These are phyloP conservation scores for Echiichthys vipera DNA, from an alignment of 2,797 vertebrate species.

Conservation along the genomic window DNA sequence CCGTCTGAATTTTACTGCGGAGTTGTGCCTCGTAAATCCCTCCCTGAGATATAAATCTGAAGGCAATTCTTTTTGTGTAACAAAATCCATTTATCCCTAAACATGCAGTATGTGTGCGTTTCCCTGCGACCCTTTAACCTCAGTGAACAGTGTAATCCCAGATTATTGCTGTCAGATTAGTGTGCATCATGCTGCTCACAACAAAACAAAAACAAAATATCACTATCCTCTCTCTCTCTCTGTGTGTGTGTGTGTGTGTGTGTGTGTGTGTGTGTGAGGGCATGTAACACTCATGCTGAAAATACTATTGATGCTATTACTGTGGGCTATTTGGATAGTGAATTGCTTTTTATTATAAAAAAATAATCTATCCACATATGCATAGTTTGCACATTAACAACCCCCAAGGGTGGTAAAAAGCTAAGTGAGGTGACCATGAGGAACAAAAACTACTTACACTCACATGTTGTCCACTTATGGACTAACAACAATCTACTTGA, in stretches of 20 bases:
- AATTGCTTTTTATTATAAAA: too few relatives aligned
- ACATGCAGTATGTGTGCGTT: neutral
- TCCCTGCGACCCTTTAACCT: constrained; percentile 2
- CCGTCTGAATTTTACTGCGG: neutral
- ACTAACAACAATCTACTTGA: neutral
- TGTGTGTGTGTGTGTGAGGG: too few relatives aligned
- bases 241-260: neutral
- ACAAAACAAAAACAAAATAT: constrained; percentile 12
- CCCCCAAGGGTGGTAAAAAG: too few relatives aligned
- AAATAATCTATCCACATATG: too few relatives aligned
- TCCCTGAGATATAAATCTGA: neutral
- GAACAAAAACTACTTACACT: neutral
- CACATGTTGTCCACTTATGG: neutral
- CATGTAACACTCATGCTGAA: too few relatives aligned
- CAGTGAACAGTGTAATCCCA: constrained; percentile 25
- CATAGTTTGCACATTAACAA: neutral
- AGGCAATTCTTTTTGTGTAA: neutral
- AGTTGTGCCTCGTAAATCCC: neutral
- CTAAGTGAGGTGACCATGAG: neutral
- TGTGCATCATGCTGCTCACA: neutral
- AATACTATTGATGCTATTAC: neutral
- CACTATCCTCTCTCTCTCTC: too few relatives aligned
- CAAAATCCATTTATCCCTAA: neutral
- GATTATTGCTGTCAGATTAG: constrained; percentile 19
- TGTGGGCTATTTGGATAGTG: neutral